These are phyloP conservation scores for Pachyramphus minor DNA, from an alignment of 2,113 vertebrate species.

Conservation along the genomic window DNA sequence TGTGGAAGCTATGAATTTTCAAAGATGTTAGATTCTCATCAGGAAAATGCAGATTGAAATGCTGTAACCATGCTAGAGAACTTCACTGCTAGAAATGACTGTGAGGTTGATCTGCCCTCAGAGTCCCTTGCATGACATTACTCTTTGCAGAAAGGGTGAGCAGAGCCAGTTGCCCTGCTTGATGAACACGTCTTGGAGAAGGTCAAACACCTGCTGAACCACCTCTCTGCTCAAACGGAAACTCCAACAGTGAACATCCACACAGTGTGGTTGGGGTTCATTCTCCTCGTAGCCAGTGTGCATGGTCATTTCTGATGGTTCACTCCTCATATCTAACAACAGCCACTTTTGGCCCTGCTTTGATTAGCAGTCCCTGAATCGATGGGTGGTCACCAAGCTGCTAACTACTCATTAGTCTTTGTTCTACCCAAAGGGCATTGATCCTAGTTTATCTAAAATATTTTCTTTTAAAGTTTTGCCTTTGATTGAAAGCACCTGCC, in stretches of 20 bases:
- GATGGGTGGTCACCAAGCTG: neutral
- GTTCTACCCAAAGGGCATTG: neutral
- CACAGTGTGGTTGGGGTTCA: accelerated
- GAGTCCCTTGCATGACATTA: accelerated
- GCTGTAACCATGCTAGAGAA: neutral
- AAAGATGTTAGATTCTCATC: neutral
- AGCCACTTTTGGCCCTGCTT: neutral
- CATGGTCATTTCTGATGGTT: neutral
- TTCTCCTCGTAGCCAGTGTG: neutral
- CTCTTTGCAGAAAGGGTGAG: neutral
- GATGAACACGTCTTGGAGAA: neutral
- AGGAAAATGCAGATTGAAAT: neutral
- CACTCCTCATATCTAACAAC: neutral
- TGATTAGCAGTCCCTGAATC: neutral
- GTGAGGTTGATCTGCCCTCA: neutral
- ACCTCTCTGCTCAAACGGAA: neutral
- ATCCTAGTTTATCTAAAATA: neutral
- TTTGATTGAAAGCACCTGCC: conserved; percentile 35
- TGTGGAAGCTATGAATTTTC: neutral
- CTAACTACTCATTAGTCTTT: neutral
- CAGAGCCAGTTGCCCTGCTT: neutral
- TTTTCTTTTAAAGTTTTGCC: conserved; percentile 13
- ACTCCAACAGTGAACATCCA: neutral
- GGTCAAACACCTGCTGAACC: neutral
- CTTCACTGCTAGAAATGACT: neutral